These are phyloP conservation scores for Corythornis cristatus DNA, from an alignment of 2,113 vertebrate genomes.

Conservation along the genomic window DNA sequence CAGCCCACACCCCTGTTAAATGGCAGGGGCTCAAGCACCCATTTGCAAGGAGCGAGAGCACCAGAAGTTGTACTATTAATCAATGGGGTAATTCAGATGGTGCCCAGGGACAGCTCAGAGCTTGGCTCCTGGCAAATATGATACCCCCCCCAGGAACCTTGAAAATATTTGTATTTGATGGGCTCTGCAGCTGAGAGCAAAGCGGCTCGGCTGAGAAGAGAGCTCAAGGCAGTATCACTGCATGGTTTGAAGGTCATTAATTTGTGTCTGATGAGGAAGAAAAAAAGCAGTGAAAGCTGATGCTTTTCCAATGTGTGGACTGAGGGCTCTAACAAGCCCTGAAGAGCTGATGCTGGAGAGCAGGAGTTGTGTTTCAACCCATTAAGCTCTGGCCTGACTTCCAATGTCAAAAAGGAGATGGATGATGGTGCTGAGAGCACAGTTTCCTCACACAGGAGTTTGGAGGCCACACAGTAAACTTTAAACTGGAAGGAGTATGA, in stretches of 20 bases:
- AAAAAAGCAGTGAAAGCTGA: slow-evolving; percentile 64
- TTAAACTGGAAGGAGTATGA: not conserved
- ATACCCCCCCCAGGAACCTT: slow-evolving; percentile 32
- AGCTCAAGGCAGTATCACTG: slow-evolving; percentile 56
- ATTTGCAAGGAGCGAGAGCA: slow-evolving; percentile 28
- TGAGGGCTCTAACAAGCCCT: slow-evolving; percentile 53
- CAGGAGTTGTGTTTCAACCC: slow-evolving; percentile 63
- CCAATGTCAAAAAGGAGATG: slow-evolving; percentile 71
- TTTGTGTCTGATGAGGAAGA: slow-evolving; percentile 32
- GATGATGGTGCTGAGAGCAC: slow-evolving; percentile 27
- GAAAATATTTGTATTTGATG: slow-evolving; percentile 24
- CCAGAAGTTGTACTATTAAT: slow-evolving; percentile 37
- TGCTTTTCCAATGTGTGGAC: slow-evolving; percentile 56
- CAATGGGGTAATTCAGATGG: slow-evolving; percentile 33
- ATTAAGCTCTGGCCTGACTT: slow-evolving; percentile 65
- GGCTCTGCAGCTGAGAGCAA: slow-evolving; percentile 16
- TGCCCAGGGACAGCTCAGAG: not conserved
- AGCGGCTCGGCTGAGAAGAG: not conserved
- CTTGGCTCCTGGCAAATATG: not conserved
- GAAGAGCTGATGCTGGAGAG: slow-evolving; percentile 63
- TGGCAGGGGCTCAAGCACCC: not conserved
- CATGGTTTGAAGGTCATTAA: slow-evolving; percentile 73
- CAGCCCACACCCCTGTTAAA: slow-evolving; percentile 23
- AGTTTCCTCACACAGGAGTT: not conserved
- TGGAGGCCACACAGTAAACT: not conserved